phyloP scores from a whole-genome alignment of 2,888 invertebrate species.

The Spodoptera exigua region DNA sequence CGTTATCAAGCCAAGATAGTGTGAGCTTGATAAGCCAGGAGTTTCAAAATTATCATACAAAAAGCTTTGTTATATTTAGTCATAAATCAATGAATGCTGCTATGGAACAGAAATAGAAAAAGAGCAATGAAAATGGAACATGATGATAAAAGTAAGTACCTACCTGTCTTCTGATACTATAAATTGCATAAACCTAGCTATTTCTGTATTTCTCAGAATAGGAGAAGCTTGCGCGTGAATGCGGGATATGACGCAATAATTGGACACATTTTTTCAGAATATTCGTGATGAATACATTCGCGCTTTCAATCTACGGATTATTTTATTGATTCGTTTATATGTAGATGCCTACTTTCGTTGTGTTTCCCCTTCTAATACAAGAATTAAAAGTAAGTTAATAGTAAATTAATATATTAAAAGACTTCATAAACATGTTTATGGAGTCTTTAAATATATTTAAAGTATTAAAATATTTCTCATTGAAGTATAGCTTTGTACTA shows the following conservation, averaged over 20 bases:
- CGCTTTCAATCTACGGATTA: too few species aligned
- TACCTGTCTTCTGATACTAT: background rate
- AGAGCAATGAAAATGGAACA: conserved; percentile 5
- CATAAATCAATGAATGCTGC: conserved; percentile 15
- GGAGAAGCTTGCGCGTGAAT: background rate
- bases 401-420: too few species aligned
- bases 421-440: too few species aligned
- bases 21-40: conserved; percentile 39
- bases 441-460: too few species aligned
- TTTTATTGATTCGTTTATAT: too few species aligned
- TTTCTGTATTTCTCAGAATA: conserved; percentile 1
- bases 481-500: background rate
- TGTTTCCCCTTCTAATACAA: too few species aligned
- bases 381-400: too few species aligned
- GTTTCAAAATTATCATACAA: conserved; percentile 18
- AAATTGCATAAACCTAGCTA: background rate
- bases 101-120: conserved; percentile 24
- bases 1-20: conserved; percentile 50
- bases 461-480: too few species aligned
- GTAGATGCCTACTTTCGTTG: too few species aligned
- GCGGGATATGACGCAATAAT: too few species aligned
- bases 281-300: too few species aligned
- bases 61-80: conserved; percentile 30
- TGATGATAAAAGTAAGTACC: conserved; percentile 3
- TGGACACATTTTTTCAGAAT: too few species aligned